Conservation (phyloP, 2,113 vertebrate genomes). For the Corythoichthys intestinalis region DNA sequence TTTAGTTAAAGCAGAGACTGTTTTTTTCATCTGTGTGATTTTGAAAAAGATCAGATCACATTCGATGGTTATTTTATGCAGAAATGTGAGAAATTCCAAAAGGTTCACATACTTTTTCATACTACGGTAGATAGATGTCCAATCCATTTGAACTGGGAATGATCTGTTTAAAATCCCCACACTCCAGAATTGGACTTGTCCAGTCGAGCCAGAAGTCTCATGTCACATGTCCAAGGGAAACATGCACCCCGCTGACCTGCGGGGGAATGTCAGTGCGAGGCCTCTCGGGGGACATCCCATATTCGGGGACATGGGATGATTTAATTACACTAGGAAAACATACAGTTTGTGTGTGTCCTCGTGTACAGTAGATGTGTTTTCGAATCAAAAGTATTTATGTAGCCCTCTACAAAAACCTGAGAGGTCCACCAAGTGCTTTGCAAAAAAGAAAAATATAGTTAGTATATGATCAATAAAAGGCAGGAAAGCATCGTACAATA, state of each 20-base stretch:
- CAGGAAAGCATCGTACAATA: no score
- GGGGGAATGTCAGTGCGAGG: slow-evolving; percentile 48
- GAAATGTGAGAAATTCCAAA: no score
- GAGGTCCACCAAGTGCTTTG: no score
- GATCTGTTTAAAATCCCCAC: slow-evolving; percentile 18
- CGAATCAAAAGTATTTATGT: not conserved
- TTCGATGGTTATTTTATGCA: no score
- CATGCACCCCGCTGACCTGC: slow-evolving; percentile 56
- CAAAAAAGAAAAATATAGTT: no score
- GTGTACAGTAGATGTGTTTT: not conserved
- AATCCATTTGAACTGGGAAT: not conserved
- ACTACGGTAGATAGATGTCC: no score
- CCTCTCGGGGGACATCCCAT: slow-evolving; percentile 48
- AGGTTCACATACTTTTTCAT: no score
- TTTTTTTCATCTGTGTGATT: no score
- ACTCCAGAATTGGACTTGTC: slow-evolving; percentile 11
- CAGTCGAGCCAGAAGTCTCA: slow-evolving; percentile 30
- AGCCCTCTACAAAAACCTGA: no score
- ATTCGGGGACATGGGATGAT: slow-evolving; percentile 39
- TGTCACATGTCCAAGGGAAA: slow-evolving; percentile 64
- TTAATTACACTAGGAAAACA: slow-evolving; percentile 65
- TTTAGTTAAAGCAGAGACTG: no score
- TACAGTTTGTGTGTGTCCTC: slow-evolving; percentile 9
- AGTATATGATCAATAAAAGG: no score
- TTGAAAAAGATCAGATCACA: no score